Conservation (phyloP, 2,888 invertebrate genomes). For the Oscheius sp. region DNA sequence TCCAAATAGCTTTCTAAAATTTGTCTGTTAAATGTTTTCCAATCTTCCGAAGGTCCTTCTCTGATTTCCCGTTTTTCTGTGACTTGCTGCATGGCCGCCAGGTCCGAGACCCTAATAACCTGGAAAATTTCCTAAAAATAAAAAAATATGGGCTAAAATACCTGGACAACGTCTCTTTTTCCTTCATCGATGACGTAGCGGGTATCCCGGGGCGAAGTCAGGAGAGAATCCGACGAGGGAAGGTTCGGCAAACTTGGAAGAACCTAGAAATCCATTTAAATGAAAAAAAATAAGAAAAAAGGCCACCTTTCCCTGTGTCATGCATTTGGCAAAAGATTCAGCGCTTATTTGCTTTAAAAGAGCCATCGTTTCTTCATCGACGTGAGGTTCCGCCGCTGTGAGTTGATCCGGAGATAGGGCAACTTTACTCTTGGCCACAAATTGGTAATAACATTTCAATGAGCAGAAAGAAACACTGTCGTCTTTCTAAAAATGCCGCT, state of each 20-base stretch:
- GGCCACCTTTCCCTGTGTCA: conserved; percentile 60
- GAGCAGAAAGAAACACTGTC: conserved; percentile 83
- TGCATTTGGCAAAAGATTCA: conserved; percentile 65
- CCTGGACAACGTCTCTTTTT: conserved; percentile 46
- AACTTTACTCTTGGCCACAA: conserved; percentile 80
- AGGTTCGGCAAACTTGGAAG: conserved; percentile 40
- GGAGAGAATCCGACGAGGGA: conserved; percentile 22
- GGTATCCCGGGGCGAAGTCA: conserved; percentile 52
- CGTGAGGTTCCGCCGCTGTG: conserved; percentile 57
- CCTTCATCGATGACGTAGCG: conserved; percentile 58
- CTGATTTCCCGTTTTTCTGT: conserved; percentile 12
- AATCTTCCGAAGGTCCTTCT: conserved; percentile 76
- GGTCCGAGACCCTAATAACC: conserved; percentile 46
- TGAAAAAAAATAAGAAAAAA: too few relatives aligned
- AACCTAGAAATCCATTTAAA: too few relatives aligned
- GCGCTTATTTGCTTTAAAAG: conserved; percentile 62
- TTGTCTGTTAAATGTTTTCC: conserved; percentile 55
- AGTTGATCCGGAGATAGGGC: conserved; percentile 62
- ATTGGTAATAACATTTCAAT: conserved; percentile 88
- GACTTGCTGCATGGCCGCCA: conserved; percentile 38
- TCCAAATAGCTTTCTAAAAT: conserved; percentile 54
- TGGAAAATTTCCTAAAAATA: conserved; percentile 29
- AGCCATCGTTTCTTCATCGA: conserved; percentile 61
- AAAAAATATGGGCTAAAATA: conserved; percentile 8
- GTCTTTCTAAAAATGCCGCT: conserved; percentile 62